Conservation (phyloP, 2,888 invertebrate species). For the Drosophila villosipedis region DNA sequence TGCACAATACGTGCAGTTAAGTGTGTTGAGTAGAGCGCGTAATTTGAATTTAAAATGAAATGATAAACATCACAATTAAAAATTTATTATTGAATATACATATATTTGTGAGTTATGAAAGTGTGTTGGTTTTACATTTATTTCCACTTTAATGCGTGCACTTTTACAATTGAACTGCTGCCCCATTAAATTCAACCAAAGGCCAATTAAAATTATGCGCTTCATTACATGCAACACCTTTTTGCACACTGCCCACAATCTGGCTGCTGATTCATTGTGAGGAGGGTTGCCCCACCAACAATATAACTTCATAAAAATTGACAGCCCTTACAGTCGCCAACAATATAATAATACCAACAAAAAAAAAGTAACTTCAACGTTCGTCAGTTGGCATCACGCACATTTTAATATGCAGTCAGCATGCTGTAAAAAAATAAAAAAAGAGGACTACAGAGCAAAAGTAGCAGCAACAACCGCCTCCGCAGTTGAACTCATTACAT, state of each 20-base stretch:
- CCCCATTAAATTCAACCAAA: constrained; percentile 52
- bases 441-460: constrained; percentile 18
- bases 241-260: constrained; percentile 21
- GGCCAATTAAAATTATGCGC: constrained; percentile 75
- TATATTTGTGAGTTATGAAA: background rate
- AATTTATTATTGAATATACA: background rate
- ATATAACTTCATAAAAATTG: constrained; percentile 79
- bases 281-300: background rate
- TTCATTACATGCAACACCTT: constrained; percentile 64
- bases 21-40: constrained; percentile 11
- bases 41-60: constrained; percentile 19
- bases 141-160: background rate
- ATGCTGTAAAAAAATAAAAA: constrained; percentile 44
- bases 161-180: constrained; percentile 3
- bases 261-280: constrained; percentile 6
- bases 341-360: constrained; percentile 38
- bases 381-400: constrained; percentile 70
- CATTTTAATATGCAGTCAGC: constrained; percentile 77
- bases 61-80: background rate
- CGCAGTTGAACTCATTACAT: constrained; percentile 76
- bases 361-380: constrained; percentile 15
- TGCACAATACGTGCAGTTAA: background rate
- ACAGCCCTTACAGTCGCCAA: constrained; percentile 59
- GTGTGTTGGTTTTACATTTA: background rate
- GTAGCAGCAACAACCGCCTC: background rate